Conservation (phyloP, 2,113 vertebrate species). For the Anolis sagrei region DNA sequence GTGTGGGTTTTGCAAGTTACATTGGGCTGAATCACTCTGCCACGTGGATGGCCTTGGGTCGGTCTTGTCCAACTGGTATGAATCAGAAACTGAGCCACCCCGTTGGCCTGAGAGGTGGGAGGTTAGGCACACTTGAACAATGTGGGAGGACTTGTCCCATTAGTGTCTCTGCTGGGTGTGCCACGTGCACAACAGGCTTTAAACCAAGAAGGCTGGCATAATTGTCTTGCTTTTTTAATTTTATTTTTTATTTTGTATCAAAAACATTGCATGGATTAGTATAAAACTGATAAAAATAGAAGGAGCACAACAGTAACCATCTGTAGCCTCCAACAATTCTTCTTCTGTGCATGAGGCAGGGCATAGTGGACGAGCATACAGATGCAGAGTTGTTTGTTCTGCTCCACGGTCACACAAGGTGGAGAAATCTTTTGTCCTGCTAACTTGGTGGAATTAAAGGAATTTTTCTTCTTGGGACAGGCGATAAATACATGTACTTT, state of each 20-base stretch:
- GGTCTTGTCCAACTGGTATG: background rate
- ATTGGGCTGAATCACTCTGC: background rate
- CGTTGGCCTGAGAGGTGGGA: too few species aligned
- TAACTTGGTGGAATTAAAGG: background rate
- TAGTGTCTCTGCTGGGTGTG: background rate
- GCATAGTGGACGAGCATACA: too few species aligned
- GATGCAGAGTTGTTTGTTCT: too few species aligned
- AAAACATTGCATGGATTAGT: too few species aligned
- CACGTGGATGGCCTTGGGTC: background rate
- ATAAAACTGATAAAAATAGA: too few species aligned
- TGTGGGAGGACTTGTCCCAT: background rate
- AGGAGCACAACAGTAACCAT: too few species aligned
- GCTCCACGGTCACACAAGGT: too few species aligned
- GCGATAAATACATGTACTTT: background rate
- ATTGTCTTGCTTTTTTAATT: background rate
- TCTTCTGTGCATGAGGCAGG: too few species aligned
- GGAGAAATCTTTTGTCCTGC: too few species aligned
- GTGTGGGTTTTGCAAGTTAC: background rate
- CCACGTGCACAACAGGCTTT: background rate
- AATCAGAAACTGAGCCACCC: constrained; percentile 1
- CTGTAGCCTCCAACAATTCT: too few species aligned
- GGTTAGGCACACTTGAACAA: background rate
- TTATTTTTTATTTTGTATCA: too few species aligned
- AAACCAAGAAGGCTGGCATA: background rate
- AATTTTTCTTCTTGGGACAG: background rate